Base-by-base conservation (phyloP, 2,888 invertebrate genomes). In the Taphrorychus bicolor region DNA sequence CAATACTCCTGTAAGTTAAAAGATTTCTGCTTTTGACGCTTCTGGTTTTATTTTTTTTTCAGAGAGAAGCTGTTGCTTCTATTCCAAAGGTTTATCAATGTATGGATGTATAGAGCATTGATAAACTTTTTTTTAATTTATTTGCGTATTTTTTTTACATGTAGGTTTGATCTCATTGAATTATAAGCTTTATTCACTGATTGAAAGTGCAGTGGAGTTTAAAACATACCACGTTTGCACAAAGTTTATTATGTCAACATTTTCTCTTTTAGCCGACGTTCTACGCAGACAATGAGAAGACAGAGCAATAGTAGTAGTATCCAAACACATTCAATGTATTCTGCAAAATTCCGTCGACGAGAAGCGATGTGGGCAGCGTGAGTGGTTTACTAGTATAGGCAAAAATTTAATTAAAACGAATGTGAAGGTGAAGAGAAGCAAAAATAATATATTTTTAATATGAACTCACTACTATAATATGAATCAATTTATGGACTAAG, bases 251-350 rank as follows among this genome's bases (percentile, higher is more conserved):
- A n/a, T n/a, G n/a, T 22, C 19, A 9, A 9, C 14, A 11, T 32
- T 71, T 67, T 76, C 71, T 84, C 75, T 73, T 85, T 80, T 54
- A 88, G 88, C 87, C 88, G 78, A 88, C 87, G 82, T 88, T 88
- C 82, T 88, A 88, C 79, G 85, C 86, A 79, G 87, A 87, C 81
- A 85, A 84, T 79, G 87, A 87, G 80, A 86, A 87, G 85, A 84
- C 85, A 84, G 87, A 86, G 24, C 41, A 66, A 61, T 32, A 51
- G 23, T 41, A 19, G 23, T 56, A 42, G 24, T 32, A 32, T 32
- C 7, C 45, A n/a, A n/a, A n/a, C n/a, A n/a, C n/a, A n/a, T n/a
- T n/a, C n/a, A n/a, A n/a, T 18, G 7, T 18, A 18, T 17, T 45
- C 45, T 16, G 19, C 22, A 21, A 18, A 21, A 51, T 51, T 51